Evolutionary conservation across 2,113 vertebrate genomes (phyloP).

Genomic region (Ceratotherium simum): DNA sequence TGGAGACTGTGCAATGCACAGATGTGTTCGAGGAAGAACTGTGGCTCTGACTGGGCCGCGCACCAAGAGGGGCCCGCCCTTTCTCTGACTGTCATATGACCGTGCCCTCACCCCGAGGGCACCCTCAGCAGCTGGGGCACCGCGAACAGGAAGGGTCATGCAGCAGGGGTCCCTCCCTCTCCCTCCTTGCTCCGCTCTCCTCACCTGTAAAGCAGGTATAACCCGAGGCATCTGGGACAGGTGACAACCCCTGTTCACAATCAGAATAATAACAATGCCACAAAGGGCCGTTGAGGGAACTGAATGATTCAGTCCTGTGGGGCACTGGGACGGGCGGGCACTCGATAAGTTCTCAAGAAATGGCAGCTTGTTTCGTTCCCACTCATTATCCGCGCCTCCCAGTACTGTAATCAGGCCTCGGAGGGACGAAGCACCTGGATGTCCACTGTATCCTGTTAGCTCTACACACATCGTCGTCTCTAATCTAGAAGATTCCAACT

Average conservation of each 20-base stretch:
- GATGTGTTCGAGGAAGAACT: not conserved
- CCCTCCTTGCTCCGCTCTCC: not conserved
- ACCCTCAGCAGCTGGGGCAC: not conserved
- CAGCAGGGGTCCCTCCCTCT: not conserved
- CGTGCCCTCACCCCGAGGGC: not conserved
- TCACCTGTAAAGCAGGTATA: not conserved
- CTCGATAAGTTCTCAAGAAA: not conserved
- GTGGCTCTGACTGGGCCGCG: too few relatives aligned
- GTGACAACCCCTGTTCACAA: not conserved
- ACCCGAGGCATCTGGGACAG: not conserved
- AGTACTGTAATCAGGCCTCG: too few relatives aligned
- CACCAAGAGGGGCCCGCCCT: not conserved
- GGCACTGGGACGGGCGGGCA: fast-evolving
- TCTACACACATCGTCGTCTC: not conserved
- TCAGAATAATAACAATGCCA: not conserved
- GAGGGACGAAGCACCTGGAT: not conserved
- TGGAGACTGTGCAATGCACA: not conserved
- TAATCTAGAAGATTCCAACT: not conserved
- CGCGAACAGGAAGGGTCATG: not conserved
- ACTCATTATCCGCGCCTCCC: not conserved
- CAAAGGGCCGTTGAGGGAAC: too few relatives aligned
- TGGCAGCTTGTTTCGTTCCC: not conserved
- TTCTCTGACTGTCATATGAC: not conserved
- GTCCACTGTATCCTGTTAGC: not conserved
- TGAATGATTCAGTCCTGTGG: too few relatives aligned